A percentile compares a stretch with the other conserved stretches of the same genome.
phyloP scores from a whole-genome alignment of 2,113 vertebrate genomes.

The Azemiops feae region DNA sequence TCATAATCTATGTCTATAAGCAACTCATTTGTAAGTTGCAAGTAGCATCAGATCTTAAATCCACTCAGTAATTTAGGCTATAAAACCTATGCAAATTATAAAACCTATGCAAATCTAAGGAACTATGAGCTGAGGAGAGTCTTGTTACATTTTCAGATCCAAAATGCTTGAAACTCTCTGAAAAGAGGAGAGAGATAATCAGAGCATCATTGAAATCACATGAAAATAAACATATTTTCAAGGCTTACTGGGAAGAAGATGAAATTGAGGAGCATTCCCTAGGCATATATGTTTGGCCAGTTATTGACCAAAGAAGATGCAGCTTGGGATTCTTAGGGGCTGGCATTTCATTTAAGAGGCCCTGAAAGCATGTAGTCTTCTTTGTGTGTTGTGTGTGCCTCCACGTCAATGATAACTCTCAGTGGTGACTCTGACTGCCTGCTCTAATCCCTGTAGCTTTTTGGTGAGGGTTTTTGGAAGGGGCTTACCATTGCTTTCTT shows the following conservation, averaged over 20 bases:
- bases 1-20: neutral
- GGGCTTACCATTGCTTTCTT: neutral
- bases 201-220: neutral
- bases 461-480: neutral
- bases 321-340: neutral
- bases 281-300: neutral
- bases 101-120: neutral
- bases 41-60: neutral
- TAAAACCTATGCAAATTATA: neutral
- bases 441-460: neutral
- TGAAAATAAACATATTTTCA: neutral
- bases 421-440: neutral
- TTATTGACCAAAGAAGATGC: neutral
- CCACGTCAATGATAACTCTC: neutral
- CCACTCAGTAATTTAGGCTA: neutral
- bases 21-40: neutral
- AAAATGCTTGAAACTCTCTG: neutral
- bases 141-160: neutral
- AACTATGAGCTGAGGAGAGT: neutral
- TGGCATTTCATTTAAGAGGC: conserved; percentile 14
- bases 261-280: neutral
- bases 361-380: conserved; percentile 21
- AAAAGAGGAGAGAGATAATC: neutral
- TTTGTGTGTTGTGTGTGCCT: conserved; percentile 4
- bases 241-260: neutral